Base-by-base conservation (phyloP, 2,888 invertebrate species). In the Agonopterix arenella region DNA sequence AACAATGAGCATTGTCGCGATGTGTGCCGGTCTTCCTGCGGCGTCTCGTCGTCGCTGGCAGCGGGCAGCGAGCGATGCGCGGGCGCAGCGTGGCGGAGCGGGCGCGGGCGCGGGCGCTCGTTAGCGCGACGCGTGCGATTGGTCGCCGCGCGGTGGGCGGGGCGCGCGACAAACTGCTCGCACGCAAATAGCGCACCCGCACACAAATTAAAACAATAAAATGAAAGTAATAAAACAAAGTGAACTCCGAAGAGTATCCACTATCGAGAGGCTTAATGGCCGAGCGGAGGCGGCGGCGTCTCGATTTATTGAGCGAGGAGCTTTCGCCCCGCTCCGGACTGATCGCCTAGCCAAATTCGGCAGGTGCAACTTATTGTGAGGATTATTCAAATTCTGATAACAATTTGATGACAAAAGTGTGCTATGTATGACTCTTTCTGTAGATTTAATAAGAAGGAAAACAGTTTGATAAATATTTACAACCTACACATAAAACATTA, bases 141-240 rank as follows among this genome's bases (percentile, higher is more conserved):
- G 88, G 88, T 63, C 76, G 72, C 65, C 69, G 70, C 66, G 63
- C 66, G 73, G 74, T 70, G 79, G 82, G 82, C 82, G 81, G 75
- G 80, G 80, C 81, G 59, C 62, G 75, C 80, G 80, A 80, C 84
- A 80, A 81, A 80, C 83, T 82, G 88, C 88, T 88, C 86, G 76
- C 85, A 88, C 88, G 88, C 88, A 88, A 86, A 85, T 86, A 85
- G 84, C 86, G 82, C 85, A 83, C 80, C 83, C 82, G 80, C 80
- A 80, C 86, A 84, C 85, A 82, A 88, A 89, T 88, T 88, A 89
- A 89, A 89, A 88, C 88, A 88, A 88, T 88, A 86, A 88, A 86
- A 86, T 84, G 76, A 84, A 83, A 81, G 77, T 84, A 84, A 86
- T 86, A 86, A 88, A 88, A 89, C 84, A 84, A 86, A 80, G 76